Base-by-base conservation (phyloP, 2,888 invertebrate species). In the Ornithoptera alexandrae region DNA sequence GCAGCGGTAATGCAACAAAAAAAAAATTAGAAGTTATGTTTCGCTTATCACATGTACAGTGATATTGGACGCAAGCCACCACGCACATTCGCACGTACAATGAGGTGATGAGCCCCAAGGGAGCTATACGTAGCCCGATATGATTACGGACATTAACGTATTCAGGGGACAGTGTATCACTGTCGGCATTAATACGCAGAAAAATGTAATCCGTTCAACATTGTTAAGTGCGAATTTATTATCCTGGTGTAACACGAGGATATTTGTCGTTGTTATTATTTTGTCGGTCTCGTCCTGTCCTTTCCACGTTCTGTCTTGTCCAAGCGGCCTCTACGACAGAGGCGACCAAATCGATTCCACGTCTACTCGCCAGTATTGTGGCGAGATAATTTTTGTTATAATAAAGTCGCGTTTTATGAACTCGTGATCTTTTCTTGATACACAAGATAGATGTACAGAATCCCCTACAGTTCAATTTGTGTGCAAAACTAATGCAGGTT, bases 121-220 rank as follows among this genome's bases (percentile, higher is more conserved):
- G 84, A 66, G 72, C 75, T 70, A 80, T 82, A 75, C 72, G 69
- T 74, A 73, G 71, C 74, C 71, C 73, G 72, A 74, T 77, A 77
- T 80, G 79, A 82, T 79, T 78, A 81, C 78, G 77, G 79, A 82
- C 84, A 84, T 81, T 81, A 83, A 83, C 81, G 79, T 81, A 81
- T 78, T 75, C 65, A 46, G 46, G 59, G 75, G 22, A 36, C 42
- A 42, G 62, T 63, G 65, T 73, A 67, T 67, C 65, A 65, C 72
- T 75, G 65, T 58, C 46, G 61, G 64, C 62, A 68, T 69, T 66
- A 70, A 67, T 56, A 67, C 61, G 62, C 39, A 7, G 22, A 65
- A 65, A 65, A 65, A 60, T 46, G 46, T 65, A 65, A 65, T 65
- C 58, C 65, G 42, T 65, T 65, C 24, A 59, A 50, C 59, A 24